Base-by-base conservation (phyloP, 1,140 invertebrate genomes). In the Anastatus disparis region DNA sequence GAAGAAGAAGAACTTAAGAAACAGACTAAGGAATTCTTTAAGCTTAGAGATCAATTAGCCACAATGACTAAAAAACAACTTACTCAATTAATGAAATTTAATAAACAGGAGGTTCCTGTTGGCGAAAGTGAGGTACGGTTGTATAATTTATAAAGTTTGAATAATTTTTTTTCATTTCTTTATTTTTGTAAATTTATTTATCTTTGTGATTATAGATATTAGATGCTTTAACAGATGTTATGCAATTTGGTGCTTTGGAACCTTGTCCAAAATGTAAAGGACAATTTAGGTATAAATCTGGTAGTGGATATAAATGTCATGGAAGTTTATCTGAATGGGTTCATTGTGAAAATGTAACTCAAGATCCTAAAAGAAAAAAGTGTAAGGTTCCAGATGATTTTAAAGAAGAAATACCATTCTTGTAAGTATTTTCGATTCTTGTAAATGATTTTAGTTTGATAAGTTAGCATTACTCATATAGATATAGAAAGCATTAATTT, bases 301-400 rank as follows among this genome's bases (percentile, higher is more conserved):
- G 91, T 22, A 52, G 84, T 75, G 93, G 93, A 1, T 97, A 97
- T 78, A 85, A 88, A 70, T 97, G 96, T 79, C 86, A 82, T 74
- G 97, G 97, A 46, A 87, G 93, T 82, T 75, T 97, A 35, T 93
- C 91, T 24, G 97, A 97, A 82, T 99, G 96, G 94, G 92, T 94
- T 0, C 95, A 94, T 83, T 99, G 97, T 82, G 87, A 89, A 46
- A 90, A 92, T 74, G 78, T 91, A 9, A 90, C 90, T 0, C 89
- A 90, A 75, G 88, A 91, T 22, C 97, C 97, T 8, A 88, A 92
- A 76, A 85, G 95, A 62, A 88, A 80, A n/a, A 81, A 89, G 50
- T 95, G 97, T 76, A 88, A 88, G 77, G 82, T 98, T 31, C 94
- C 96, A 2, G 81, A 84, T 17, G 86, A 90, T 26, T 86, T 93